A percentile compares a stretch with the other conserved stretches of the same genome.
phyloP scores from a whole-genome alignment of 1,140 invertebrate genomes.

The Bombus huntii region DNA sequence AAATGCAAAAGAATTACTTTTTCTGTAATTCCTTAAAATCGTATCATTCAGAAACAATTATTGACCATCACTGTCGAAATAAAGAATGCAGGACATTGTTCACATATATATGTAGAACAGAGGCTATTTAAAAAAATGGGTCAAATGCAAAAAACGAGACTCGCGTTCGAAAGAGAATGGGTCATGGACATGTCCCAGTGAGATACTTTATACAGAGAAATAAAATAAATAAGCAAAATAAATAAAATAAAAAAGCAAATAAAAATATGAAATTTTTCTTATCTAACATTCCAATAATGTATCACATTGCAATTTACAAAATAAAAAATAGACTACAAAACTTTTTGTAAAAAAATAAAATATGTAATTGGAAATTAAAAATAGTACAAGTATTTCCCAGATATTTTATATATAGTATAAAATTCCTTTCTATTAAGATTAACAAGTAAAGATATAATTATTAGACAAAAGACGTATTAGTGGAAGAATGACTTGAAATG shows the following conservation, averaged over 20 bases:
- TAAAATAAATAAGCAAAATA: not conserved
- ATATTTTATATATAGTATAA: not conserved
- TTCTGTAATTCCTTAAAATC: too few species aligned
- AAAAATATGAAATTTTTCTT: not conserved
- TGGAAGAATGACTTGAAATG: not conserved
- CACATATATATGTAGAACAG: constrained; percentile 54
- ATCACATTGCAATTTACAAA: not conserved
- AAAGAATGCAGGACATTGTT: constrained; percentile 49
- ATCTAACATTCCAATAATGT: not conserved
- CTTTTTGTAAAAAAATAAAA: not conserved
- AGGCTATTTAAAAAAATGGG: constrained; percentile 58
- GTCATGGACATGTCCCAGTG: constrained; percentile 29
- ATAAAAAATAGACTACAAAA: not conserved
- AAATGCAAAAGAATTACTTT: not conserved
- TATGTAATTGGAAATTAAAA: not conserved
- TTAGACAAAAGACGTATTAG: not conserved
- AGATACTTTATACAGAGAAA: not conserved
- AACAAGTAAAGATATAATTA: not conserved
- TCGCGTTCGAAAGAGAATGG: constrained; percentile 26
- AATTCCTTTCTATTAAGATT: not conserved
- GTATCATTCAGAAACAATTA: not conserved
- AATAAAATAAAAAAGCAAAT: not conserved
- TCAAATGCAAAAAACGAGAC: constrained; percentile 43
- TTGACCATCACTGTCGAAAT: constrained; percentile 27
- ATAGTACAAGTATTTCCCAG: not conserved